Evolutionary conservation across 2,888 invertebrate species (phyloP), one percentile per base, ranked within the genome.

Genomic region (Hermaeophaga mercurialis): DNA sequence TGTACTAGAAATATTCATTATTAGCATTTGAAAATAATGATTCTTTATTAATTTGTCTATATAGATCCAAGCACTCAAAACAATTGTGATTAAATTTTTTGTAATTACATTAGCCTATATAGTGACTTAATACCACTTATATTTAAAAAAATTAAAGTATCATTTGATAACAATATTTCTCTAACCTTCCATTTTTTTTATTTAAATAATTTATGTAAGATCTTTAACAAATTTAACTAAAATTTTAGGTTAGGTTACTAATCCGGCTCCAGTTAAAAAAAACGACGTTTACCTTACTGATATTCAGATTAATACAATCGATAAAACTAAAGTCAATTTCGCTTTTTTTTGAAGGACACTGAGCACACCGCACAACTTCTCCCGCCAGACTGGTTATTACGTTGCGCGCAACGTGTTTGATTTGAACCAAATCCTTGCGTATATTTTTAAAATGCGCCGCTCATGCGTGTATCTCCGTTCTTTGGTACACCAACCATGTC

Each of bases 271-370:
- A 34, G n/a, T n/a, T n/a, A 34, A 18, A 34, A 34, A 22, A 34
- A 46, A 46, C 22, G 14, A 12, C 8, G 12, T 34, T 46, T 46
- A 46, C 46, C 46, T 46, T 46, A 34, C 33, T 34, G 17, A 36
- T 36, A 4, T 15, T 1, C 1, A 46, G 14, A 18, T 11, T 9
- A 34, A 12, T 19, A 31, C 12, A 18, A 34, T 46, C 45, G 19
- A 46, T 46, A 46, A 12, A 9, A 18, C 46, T 3, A 34, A 11
- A 28, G n/a, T 5, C 22, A 22, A 8, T 14, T 36, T 17, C 3
- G 9, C 17, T 1, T 36, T 36, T 36, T 36, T 36, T 17, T 14
- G 15, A 15, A 34, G 15, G 17, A 12, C 2, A 33, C 19, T 18
- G 12, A 14, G 1, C 46, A 34, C 34, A 11, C 22, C 34, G 17